Base-by-base conservation (phyloP, 2,888 invertebrate genomes). In the Gasteruption jaculator region DNA sequence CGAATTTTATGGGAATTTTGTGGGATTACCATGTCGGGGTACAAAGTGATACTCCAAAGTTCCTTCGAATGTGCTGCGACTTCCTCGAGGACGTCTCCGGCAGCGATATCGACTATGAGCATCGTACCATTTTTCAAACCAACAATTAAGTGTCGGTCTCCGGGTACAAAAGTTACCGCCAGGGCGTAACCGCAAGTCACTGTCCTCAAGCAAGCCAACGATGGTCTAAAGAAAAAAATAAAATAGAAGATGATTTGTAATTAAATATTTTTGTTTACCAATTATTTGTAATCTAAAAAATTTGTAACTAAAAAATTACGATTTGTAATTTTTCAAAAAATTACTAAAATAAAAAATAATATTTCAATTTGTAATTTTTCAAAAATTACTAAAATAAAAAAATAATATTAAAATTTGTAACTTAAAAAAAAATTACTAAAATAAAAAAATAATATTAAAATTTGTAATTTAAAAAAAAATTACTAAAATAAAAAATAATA, bases 91-190 rank as follows among this genome's bases (percentile, higher is more conserved):
- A 94, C 73, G 41, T 82, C 79, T 0, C 88, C 91, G 1, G 86
- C 82, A 1, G 86, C 85, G 40, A 93, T 81, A 65, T 96, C 95
- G 38, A 89, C 79, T 50, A 96, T 82, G 19, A 92, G 73, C 49
- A 96, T 71, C 26, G 78, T 74, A 1, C 96, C 96, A 63, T 82
- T 84, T 67, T 90, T 90, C 50, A 91, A 79, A 3, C 93, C 97
- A 35, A 88, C 81, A 38, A 99, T 73, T 27, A 90, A 82, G 75
- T 96, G 91, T 10, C 92, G 78, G 73, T 99, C 96, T 12, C 86
- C 87, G 12, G 94, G 92, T 14, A 87, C 88, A 74, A 96, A 94
- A 50, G 82, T 74, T 2, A 83, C 76, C 45, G 83, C 78, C 39
- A 86, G 72, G 6, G 90, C 84, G 58, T 88, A 85, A 21, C 80